phyloP scores from a whole-genome alignment of 2,888 invertebrate genomes.

The Baronia brevicornis region DNA sequence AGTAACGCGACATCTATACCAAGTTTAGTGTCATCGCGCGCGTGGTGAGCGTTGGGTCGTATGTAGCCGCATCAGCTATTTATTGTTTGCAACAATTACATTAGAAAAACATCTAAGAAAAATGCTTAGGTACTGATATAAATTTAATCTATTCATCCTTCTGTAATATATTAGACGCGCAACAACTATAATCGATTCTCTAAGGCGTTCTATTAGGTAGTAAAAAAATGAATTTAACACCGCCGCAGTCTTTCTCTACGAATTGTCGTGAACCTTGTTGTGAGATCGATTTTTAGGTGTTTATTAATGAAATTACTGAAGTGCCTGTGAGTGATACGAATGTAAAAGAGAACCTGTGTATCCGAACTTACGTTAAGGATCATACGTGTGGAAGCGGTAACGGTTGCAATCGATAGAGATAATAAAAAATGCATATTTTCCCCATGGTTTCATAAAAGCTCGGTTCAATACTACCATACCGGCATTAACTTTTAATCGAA shows the following conservation, averaged over 20 bases:
- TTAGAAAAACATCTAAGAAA: constrained; percentile 53
- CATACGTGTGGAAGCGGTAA: constrained; percentile 27
- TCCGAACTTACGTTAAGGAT: constrained; percentile 32
- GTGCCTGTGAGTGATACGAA: constrained; percentile 63
- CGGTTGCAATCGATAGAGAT: constrained; percentile 61
- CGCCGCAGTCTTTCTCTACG: constrained; percentile 60
- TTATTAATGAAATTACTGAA: constrained; percentile 72
- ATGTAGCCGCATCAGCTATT: constrained; percentile 27
- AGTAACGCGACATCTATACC: constrained; percentile 61
- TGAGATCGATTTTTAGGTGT: constrained; percentile 73
- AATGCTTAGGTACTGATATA: constrained; percentile 33
- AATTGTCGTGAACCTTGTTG: constrained; percentile 67
- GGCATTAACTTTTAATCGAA: constrained; percentile 34
- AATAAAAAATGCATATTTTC: constrained; percentile 73
- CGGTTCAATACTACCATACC: constrained; percentile 45
- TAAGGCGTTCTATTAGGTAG: constrained; percentile 37
- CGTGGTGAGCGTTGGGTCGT: constrained; percentile 46
- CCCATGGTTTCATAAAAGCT: constrained; percentile 59
- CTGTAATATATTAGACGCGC: constrained; percentile 27
- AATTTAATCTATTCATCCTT: constrained; percentile 25
- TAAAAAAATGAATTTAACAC: constrained; percentile 67
- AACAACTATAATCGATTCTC: constrained; percentile 19
- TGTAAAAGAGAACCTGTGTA: constrained; percentile 43
- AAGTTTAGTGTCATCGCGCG: constrained; percentile 66
- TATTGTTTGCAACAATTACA: constrained; percentile 67